phyloP scores from a whole-genome alignment of 2,888 invertebrate genomes.

The Lepidocyrtoides sp. region DNA sequence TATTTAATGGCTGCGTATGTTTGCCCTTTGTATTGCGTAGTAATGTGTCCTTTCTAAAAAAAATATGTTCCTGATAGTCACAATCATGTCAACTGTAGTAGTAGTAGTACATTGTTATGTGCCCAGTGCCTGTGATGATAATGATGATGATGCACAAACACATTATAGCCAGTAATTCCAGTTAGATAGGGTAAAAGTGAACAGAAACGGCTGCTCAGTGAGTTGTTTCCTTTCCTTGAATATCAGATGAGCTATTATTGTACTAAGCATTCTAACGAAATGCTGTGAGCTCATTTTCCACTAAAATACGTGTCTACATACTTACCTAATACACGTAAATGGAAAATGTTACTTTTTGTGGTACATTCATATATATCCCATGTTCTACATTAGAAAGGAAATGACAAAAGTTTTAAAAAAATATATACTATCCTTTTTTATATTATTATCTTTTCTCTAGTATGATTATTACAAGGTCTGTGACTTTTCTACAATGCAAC shows the following conservation, averaged over 20 bases:
- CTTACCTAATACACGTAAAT: too few relatives aligned
- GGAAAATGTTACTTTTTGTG: too few relatives aligned
- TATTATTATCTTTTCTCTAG: conserved; percentile 52
- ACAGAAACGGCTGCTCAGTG: conserved; percentile 4
- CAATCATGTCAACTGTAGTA: too few relatives aligned
- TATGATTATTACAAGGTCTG: conserved; percentile 75
- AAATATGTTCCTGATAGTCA: not conserved
- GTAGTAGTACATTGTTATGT: too few relatives aligned
- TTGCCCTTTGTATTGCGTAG: conserved; percentile 1
- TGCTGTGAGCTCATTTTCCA: not conserved
- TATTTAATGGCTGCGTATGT: not conserved
- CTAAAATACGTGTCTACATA: not conserved
- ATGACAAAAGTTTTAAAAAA: conserved; percentile 35
- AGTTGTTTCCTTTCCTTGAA: conserved; percentile 29
- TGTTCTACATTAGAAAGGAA: conserved; percentile 52
- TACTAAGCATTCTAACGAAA: not conserved
- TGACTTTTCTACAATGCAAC: conserved; percentile 57
- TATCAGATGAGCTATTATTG: conserved; percentile 1
- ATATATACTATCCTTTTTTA: conserved; percentile 25
- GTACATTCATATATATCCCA: not conserved
- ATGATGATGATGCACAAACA: too few relatives aligned
- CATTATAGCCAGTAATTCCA: not conserved
- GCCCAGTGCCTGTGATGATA: too few relatives aligned
- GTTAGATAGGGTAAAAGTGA: not conserved
- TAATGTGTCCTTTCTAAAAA: not conserved